phyloP scores from a whole-genome alignment of 2,113 vertebrate species.

The Serinus canaria region DNA sequence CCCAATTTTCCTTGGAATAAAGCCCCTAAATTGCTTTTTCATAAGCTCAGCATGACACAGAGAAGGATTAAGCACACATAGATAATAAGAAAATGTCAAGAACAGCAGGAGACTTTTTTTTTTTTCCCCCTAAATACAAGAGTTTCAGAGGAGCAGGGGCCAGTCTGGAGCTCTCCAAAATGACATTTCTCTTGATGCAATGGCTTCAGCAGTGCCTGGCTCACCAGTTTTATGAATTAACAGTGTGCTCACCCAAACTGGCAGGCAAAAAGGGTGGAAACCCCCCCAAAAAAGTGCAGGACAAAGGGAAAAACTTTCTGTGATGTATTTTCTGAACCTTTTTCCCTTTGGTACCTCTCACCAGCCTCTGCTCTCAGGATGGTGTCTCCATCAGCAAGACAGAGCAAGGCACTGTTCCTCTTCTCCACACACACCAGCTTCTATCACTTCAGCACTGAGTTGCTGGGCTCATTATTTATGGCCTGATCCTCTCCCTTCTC shows the following conservation, averaged over 20 bases:
- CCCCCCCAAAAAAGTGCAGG: too few species aligned
- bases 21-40: not conserved
- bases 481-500: not conserved
- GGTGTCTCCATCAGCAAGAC: not conserved
- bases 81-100: constrained; percentile 1
- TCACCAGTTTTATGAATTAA: rapidly evolving
- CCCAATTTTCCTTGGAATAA: not conserved
- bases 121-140: not conserved
- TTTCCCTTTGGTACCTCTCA: not conserved
- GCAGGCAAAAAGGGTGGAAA: not conserved
- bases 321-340: not conserved
- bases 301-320: not conserved
- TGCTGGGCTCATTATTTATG: not conserved
- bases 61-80: not conserved
- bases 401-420: not conserved
- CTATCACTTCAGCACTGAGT: not conserved
- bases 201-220: not conserved
- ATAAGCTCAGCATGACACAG: not conserved
- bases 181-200: rapidly evolving
- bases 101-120: not conserved
- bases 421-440: not conserved
- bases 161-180: not conserved
- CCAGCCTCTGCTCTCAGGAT: not conserved
- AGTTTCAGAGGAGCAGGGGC: not conserved
- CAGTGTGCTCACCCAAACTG: rapidly evolving